Percentiles rank a stretch among this genome's conserved stretches.
phyloP scores from a whole-genome alignment of 2,888 invertebrate species.

The Polia nebulosa region DNA sequence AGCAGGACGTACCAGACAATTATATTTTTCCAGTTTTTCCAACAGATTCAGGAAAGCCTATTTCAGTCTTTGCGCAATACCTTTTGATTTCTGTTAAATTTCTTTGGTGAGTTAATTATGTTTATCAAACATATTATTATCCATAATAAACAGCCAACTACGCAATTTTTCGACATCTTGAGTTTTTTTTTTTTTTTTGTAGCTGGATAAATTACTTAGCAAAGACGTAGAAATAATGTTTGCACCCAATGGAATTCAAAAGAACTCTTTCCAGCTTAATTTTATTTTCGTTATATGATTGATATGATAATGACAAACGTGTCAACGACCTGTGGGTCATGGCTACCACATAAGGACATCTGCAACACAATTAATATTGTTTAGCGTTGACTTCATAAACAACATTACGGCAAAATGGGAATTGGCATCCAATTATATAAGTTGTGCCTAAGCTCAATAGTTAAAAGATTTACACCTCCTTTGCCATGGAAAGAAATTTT shows the following conservation, averaged over 20 bases:
- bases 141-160: slow-evolving; percentile 73
- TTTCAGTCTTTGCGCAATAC: slow-evolving; percentile 88
- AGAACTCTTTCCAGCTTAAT: not conserved
- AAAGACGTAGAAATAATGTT: not conserved
- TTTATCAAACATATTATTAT: slow-evolving; percentile 77
- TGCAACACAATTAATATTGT: not conserved
- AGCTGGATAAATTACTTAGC: slow-evolving; percentile 66
- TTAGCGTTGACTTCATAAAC: not conserved
- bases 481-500: too few relatives aligned
- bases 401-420: not conserved
- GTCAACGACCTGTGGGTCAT: not conserved
- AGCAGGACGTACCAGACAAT: slow-evolving; percentile 91
- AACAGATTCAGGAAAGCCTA: slow-evolving; percentile 84
- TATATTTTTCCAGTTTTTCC: slow-evolving; percentile 83
- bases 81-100: slow-evolving; percentile 92
- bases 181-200: too few relatives aligned
- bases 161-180: slow-evolving; percentile 73
- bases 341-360: not conserved
- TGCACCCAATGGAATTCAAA: not conserved
- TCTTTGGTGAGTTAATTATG: slow-evolving; percentile 76
- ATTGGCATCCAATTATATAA: too few relatives aligned
- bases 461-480: too few relatives aligned
- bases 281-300: not conserved
- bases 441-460: too few relatives aligned
- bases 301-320: not conserved